Conservation (phyloP, 2,113 vertebrate species). For the Urocynchramus pylzowi region DNA sequence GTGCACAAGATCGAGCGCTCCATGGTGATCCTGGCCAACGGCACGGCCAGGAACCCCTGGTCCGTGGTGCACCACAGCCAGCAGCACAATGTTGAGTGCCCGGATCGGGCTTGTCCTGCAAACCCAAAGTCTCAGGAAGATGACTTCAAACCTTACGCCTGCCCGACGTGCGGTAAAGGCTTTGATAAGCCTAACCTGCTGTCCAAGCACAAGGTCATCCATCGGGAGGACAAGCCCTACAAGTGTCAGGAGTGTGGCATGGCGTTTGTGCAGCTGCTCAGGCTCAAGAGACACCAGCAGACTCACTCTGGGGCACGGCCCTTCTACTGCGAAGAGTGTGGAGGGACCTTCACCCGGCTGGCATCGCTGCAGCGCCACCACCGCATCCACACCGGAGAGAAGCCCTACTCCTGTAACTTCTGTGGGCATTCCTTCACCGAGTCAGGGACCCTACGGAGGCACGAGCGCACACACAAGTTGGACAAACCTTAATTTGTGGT, state of each 20-base stretch:
- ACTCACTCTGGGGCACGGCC: conserved; percentile 20
- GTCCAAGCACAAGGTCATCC: conserved; percentile 59
- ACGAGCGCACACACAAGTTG: conserved; percentile 1
- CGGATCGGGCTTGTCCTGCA: neutral
- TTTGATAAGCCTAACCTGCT: conserved; percentile 50
- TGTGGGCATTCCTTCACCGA: conserved; percentile 24
- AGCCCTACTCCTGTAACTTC: conserved; percentile 25
- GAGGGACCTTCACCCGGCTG: conserved; percentile 1
- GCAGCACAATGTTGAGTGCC: neutral
- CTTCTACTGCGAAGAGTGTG: conserved; percentile 24
- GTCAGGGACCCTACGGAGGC: conserved; percentile 5
- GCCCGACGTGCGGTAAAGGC: neutral
- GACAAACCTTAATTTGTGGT: neutral
- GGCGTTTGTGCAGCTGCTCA: conserved; percentile 38
- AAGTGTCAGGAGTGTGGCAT: conserved; percentile 55
- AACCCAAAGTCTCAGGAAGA: neutral
- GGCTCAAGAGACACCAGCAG: conserved; percentile 52
- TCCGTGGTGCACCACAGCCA: neutral
- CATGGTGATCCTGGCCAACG: conserved; percentile 7
- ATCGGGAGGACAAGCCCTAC: conserved; percentile 45
- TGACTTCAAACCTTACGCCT: neutral
- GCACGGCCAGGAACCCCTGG: conserved; percentile 36
- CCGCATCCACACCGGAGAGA: conserved; percentile 41
- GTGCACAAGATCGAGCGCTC: conserved; percentile 51
- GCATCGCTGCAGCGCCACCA: conserved; percentile 33